These are phyloP conservation scores for Latrodectus elegans DNA, from an alignment of 2,888 invertebrate genomes.

Conservation along the genomic window DNA sequence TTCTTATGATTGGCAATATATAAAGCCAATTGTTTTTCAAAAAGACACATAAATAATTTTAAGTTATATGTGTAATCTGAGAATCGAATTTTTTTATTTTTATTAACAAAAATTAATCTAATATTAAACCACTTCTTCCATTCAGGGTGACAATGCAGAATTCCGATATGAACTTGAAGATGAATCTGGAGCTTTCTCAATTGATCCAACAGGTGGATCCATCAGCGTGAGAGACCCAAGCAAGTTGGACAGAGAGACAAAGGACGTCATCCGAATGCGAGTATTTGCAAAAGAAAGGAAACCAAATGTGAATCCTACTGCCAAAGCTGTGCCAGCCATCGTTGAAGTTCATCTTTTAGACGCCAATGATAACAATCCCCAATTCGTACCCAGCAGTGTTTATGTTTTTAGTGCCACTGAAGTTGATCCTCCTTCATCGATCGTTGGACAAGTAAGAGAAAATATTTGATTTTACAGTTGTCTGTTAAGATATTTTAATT, in stretches of 20 bases:
- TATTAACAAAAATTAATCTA: too few species aligned
- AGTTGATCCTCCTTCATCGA: slow-evolving; percentile 82
- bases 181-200: slow-evolving; percentile 84
- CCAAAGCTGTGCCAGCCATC: slow-evolving; percentile 78
- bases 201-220: slow-evolving; percentile 88
- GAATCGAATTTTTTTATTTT: too few species aligned
- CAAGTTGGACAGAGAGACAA: slow-evolving; percentile 86
- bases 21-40: too few species aligned
- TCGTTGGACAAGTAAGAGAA: slow-evolving; percentile 80
- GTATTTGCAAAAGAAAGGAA: slow-evolving; percentile 83
- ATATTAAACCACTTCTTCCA: too few species aligned
- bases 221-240: slow-evolving; percentile 85
- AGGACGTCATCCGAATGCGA: slow-evolving; percentile 83
- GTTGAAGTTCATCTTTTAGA: slow-evolving; percentile 80
- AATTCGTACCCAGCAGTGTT: slow-evolving; percentile 87
- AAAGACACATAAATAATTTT: too few species aligned
- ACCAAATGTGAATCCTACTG: slow-evolving; percentile 80
- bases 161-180: slow-evolving; percentile 87
- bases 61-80: too few species aligned
- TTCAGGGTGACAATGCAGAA: slow-evolving; percentile 85
- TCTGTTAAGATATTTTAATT: too few species aligned
- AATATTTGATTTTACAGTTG: too few species aligned
- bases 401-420: slow-evolving; percentile 85
- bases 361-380: slow-evolving; percentile 93
- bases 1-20: too few species aligned